Percentiles rank a stretch among this genome's conserved stretches.
Conservation (phyloP, 1,140 invertebrate species). For the Acromyrmex heyeri region DNA sequence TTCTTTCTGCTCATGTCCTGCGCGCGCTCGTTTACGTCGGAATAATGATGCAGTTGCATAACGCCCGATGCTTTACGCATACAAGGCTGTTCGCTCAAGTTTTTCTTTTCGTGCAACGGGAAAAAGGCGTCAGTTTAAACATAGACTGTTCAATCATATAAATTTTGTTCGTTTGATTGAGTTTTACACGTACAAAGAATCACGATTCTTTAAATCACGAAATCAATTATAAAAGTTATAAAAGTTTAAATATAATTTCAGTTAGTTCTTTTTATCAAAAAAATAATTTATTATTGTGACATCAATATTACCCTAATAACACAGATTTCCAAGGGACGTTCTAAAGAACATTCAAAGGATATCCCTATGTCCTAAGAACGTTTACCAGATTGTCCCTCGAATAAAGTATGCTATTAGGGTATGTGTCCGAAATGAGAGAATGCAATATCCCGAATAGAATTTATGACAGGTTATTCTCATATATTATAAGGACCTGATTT, state of each 20-base stretch:
- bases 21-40: constrained; percentile 26
- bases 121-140: background rate
- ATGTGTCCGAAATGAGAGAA: too few species aligned
- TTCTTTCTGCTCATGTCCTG: constrained; percentile 11
- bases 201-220: background rate
- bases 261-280: background rate
- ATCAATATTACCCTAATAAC: too few species aligned
- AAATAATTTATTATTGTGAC: too few species aligned
- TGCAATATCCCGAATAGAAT: too few species aligned
- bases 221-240: background rate
- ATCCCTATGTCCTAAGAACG: too few species aligned
- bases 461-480: too few species aligned
- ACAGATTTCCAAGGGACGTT: too few species aligned
- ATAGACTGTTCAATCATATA: background rate
- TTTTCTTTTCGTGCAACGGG: background rate
- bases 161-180: background rate
- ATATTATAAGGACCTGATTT: too few species aligned
- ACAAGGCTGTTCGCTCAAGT: background rate
- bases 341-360: too few species aligned
- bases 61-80: background rate
- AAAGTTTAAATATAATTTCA: background rate
- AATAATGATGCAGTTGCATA: constrained; percentile 49
- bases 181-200: background rate
- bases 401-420: too few species aligned
- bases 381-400: too few species aligned